These are phyloP conservation scores for Crypturellus undulatus DNA, from an alignment of 2,113 vertebrate genomes.

Conservation along the genomic window DNA sequence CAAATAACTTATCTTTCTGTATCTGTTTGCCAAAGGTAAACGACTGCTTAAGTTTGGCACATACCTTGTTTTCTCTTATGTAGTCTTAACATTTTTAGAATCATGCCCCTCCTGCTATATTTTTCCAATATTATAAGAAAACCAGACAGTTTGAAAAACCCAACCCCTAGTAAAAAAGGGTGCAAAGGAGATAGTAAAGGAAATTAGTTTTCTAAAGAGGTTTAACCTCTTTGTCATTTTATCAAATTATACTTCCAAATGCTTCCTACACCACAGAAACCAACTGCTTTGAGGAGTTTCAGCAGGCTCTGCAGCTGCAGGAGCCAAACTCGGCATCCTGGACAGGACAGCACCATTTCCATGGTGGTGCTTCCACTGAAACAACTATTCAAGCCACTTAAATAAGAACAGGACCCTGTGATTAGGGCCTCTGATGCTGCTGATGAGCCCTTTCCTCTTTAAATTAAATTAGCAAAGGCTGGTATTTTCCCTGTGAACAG, in stretches of 20 bases:
- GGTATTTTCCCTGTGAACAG: background rate
- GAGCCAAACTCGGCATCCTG: background rate
- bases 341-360: background rate
- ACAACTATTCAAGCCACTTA: background rate
- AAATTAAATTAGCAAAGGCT: background rate
- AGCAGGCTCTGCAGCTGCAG: background rate
- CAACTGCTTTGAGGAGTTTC: rapidly evolving
- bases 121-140: background rate
- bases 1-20: background rate
- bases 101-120: background rate
- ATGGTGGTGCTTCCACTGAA: background rate
- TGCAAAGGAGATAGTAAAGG: background rate
- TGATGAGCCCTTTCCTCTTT: background rate
- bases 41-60: background rate
- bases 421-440: background rate
- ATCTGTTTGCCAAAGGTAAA: background rate
- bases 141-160: background rate
- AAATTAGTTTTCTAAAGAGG: background rate
- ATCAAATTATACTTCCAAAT: background rate
- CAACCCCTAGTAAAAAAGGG: background rate
- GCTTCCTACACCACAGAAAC: background rate
- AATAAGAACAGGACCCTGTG: background rate
- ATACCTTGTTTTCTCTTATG: background rate
- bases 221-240: background rate
- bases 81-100: background rate